Evolutionary conservation across 2,113 vertebrate species (phyloP).

Genomic region (Rhea americana): DNA sequence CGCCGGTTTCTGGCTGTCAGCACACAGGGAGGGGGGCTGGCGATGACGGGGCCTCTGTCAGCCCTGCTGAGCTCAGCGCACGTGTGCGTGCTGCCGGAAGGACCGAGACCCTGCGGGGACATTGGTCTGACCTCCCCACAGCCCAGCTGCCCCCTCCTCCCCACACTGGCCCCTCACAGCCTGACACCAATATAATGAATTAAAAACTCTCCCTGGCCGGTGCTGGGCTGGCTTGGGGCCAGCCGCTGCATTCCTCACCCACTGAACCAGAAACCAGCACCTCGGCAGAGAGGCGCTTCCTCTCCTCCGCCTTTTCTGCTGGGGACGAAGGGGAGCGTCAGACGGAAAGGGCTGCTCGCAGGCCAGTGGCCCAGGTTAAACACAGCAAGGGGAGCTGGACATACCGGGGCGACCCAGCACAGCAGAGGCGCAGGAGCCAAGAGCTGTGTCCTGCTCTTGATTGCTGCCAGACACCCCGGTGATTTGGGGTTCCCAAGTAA

Average conservation of each 20-base stretch:
- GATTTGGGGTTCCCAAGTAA: too few species aligned
- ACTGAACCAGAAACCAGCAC: not conserved
- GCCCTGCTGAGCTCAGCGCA: not conserved
- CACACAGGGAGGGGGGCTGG: not conserved
- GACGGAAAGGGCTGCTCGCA: not conserved
- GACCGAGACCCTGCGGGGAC: not conserved
- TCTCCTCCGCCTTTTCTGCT: not conserved
- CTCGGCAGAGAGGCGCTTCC: not conserved
- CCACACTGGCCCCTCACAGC: not conserved
- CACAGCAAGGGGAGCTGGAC: not conserved
- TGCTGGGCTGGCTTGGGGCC: not conserved
- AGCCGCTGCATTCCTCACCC: not conserved
- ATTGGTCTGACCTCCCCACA: not conserved
- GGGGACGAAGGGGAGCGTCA: too few species aligned
- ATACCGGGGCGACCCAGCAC: fast-evolving
- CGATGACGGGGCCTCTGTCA: not conserved
- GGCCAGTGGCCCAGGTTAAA: not conserved
- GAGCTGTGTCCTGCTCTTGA: not conserved
- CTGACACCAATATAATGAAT: not conserved
- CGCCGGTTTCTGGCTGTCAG: not conserved
- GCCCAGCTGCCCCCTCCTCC: not conserved
- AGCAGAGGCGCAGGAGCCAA: not conserved
- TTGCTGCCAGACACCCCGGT: not conserved
- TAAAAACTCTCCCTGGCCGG: not conserved
- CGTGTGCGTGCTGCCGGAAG: not conserved